Base-by-base conservation (phyloP, 2,113 vertebrate species). In the Aplodontia rufa region DNA sequence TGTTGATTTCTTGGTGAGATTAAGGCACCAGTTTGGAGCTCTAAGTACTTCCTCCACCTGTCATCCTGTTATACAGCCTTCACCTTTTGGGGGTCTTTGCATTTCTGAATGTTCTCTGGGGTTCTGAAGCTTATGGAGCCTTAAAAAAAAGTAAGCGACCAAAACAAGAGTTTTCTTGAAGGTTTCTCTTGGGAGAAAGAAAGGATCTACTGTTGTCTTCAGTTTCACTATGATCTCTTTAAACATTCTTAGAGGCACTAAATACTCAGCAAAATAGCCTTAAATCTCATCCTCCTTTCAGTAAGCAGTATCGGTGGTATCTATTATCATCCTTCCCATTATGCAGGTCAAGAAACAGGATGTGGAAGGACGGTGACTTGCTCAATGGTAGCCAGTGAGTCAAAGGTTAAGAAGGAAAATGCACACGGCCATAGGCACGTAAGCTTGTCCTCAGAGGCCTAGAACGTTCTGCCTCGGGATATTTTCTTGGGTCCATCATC, bases 341-440 rank as follows among this genome's bases (percentile, higher is more conserved):
- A 22, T n/a, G 37, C 53, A 76, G 89, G 62, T 72, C 80, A 87
- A 90, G 64, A 89, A 92, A 58, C 9, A 32, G 58, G 81, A 37
- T 9, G 8, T 17, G 16, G 78, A 71, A 86, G 75, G 16, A 8
- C 2, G 32, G 22, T 0, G 1, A 32, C 74, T 88, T 69, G n/a
- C 83, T 95, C 64, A 87, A 45, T 71, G n/a, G 80, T 35, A 47
- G n/a, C 1, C 17, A 40, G 32, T 94, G 78, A 94, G 55, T 96
- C 97, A 93, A 75, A 74, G 58, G 10, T 71, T 6, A 75, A 26
- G 51, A 17, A 81, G 80, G 91, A 55, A 92, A 32, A n/a, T 26
- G 3, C 30, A 17, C 9, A 1, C 47, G 40, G 75, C 49, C 20
- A 2, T 1, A 12, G 72, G 28, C 64, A 22, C 6, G 6, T 72